Base-by-base conservation (phyloP, 2,888 invertebrate species). In the Anthophora plumipes region DNA sequence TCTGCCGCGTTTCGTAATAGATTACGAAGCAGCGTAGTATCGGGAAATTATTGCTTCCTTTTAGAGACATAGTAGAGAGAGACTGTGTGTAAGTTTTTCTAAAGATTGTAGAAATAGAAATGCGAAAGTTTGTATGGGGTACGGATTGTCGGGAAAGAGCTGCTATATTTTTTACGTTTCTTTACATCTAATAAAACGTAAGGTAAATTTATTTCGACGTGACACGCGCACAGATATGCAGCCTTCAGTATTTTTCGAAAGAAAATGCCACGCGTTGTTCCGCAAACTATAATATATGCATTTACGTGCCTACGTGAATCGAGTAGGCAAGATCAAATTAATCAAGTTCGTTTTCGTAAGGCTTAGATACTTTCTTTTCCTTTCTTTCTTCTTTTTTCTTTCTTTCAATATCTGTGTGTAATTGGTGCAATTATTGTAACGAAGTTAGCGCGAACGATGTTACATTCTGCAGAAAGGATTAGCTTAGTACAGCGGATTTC, bases 401-500 rank as follows among this genome's bases (percentile, higher is more conserved):
- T n/a, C n/a, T n/a, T n/a, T n/a, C 22, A 52, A 67, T 71, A 76
- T 77, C 46, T 69, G 41, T 61, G 61, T 59, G 55, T 57, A 67
- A 80, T 46, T 78, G 83, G 74, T 80, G 77, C 76, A 83, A 83
- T 80, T 59, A 68, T 73, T 60, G 50, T 69, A 84, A 52, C 11
- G 22, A 64, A 48, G 22, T 54, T 25, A 57, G 46, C 48, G 68
- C 11, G n/a, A 66, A 46, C 54, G 20, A 57, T 63, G 11, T 57
- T 68, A 59, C 37, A 37, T 37, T 57, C 20, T 31, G n/a, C 3
- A 37, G 48, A 68, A 69, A 60, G 20, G n/a, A 54, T 72, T 70
- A 48, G 48, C 59, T 4, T 31, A 4, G 25, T 43, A 60, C 59
- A 22, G 37, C 25, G 41, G 43, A 63, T 48, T 59, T 22, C 31